Base-by-base conservation (phyloP, 2,113 vertebrate genomes). In the Harpagus bidentatus region DNA sequence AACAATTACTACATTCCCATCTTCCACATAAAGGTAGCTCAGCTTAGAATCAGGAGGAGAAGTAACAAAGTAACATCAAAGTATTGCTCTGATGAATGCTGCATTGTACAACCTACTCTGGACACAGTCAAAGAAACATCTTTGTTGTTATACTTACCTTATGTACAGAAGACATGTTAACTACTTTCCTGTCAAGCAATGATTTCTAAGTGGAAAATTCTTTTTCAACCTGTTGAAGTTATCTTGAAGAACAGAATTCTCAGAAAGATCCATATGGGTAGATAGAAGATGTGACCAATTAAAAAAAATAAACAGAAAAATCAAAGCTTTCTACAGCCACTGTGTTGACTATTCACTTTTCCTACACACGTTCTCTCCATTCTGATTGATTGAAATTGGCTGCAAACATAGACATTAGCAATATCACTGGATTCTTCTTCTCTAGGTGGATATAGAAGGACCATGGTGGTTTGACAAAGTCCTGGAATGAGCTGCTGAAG, bases 361-460 rank as follows among this genome's bases (percentile, higher is more conserved):
- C 10, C 31, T 71, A 34, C 16, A 53, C 0, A 4, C 1, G 0
- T 17, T 17, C 66, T 8, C 26, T 72, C 22, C 23, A 23, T 38
- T 43, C 18, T 56, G 56, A 63, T 14, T 67, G 45, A 55, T 4
- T 52, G 32, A 66, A 72, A 43, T 2, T 16, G 40, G 21, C 52
- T 82, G 53, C 65, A 59, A 47, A 36, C 12, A 48, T 8, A 40
- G 21, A 52, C 18, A 32, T 25, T 25, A n/a, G 10, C 36, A 65
- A 23, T 36, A 61, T 32, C 18, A 48, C 7, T 56, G 16, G 8
- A 52, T 31, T 56, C 40, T 28, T 56, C 40, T 66, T 61, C 61
- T 28, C 50, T 38, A 78, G 25, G 19, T 16, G 76, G 15, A 55
- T 38, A 15, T 2, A 58, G 25, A n/a, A 76, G 29, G 15, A 65